Evolutionary conservation across 2,797 vertebrate genomes (phyloP), one percentile per base, ranked within the genome.

Genomic region (Rhabdophis nuchalis): DNA sequence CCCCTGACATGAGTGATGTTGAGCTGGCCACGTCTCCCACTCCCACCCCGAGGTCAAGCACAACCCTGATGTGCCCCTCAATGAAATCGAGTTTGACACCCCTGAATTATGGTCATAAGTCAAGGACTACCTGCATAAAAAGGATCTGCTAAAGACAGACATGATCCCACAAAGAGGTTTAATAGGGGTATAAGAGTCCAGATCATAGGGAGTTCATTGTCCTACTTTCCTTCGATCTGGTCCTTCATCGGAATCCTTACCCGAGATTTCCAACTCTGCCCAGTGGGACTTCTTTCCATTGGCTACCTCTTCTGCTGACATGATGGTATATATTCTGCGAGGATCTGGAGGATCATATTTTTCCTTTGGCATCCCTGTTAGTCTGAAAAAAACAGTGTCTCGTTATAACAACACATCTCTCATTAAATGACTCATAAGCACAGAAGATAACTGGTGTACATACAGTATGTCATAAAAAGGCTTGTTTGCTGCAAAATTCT

Each of bases 301-400:
- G 96, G 99, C 98, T 96, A 97, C 98, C 97, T 99, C 99, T 97
- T 99, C 99, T 54, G 99, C 98, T 95, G 99, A 99, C 99, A 99
- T 99, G 98, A 99, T 99, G 98, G 99, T 99, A 95, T 99, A 99
- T 98, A 99, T 99, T 98, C 99, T 98, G 96, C 99, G 99, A 97
- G 99, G 99, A 98, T 99, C 99, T 96, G 99, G 99, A 97, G 99
- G 99, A 96, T 99, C 99, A 99, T 99, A 99, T 99, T 99, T 99
- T 99, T 99, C 99, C 98, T 99, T 99, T 99, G 99, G 99, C 99
- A 99, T 99, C 98, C 98, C 99, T 99, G 98, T 98, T 98, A 98
- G 98, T 99, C 99, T 99, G 96, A 93, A 96, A 96, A 11, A 95
- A 6, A 61, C 93, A 14, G n/a, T 7, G 25, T 36, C 89, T 50